These are phyloP conservation scores for Pammene fasciana DNA, from an alignment of 2,888 invertebrate species.

Conservation along the genomic window DNA sequence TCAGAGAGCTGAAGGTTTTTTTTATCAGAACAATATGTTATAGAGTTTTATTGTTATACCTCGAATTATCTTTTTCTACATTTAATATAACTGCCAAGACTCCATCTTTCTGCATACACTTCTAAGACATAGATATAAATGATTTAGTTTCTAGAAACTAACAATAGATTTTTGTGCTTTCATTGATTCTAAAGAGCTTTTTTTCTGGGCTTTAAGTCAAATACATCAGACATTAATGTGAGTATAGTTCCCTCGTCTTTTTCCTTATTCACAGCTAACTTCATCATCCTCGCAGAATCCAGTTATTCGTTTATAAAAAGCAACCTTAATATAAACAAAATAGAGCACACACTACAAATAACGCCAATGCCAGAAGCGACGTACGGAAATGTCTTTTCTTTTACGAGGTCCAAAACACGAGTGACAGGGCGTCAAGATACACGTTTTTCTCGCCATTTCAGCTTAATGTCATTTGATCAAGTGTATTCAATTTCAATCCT, in stretches of 20 bases:
- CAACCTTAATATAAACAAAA: background rate
- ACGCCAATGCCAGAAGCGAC: background rate
- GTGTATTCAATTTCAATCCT: constrained; percentile 4
- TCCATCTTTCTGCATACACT: too few species aligned
- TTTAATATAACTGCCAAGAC: too few species aligned
- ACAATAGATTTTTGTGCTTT: background rate
- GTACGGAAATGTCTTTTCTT: background rate
- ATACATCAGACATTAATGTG: background rate
- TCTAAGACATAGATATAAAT: too few species aligned
- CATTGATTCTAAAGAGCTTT: background rate
- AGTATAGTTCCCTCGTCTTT: background rate
- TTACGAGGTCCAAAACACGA: constrained; percentile 35
- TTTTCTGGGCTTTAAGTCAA: constrained; percentile 1
- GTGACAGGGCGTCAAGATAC: constrained; percentile 35
- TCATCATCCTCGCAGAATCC: background rate
- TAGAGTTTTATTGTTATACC: too few species aligned
- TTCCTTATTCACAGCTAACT: constrained; percentile 6
- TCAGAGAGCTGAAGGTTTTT: too few species aligned
- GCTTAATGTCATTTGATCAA: background rate
- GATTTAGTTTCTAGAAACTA: too few species aligned
- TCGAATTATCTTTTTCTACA: too few species aligned
- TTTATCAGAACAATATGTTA: too few species aligned
- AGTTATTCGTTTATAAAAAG: background rate
- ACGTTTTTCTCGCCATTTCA: constrained; percentile 26
- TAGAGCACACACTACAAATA: background rate